These are phyloP conservation scores for Coregonus ussuriensis DNA, from an alignment of 2,797 vertebrate species.

Conservation along the genomic window DNA sequence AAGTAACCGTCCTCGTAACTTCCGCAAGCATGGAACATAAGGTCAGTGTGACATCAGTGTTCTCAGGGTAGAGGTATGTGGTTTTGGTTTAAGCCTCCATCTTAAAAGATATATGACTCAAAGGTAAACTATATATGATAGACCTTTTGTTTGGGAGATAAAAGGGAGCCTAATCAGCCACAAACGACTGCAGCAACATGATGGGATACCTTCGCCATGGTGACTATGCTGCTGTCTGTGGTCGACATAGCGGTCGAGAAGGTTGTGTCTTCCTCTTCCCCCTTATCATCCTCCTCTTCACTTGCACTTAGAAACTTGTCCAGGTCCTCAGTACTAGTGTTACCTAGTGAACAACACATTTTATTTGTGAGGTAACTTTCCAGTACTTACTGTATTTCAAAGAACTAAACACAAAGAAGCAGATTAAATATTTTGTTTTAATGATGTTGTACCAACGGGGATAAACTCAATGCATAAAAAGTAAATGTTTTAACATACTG, in stretches of 20 bases:
- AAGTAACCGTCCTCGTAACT: constrained; percentile 6
- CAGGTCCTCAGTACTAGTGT: constrained; percentile 45
- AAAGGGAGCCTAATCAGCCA: neutral
- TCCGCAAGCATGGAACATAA: constrained; percentile 7
- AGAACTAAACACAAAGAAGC: neutral
- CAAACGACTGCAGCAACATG: neutral
- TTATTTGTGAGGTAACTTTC: neutral
- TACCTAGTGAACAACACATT: constrained; percentile 38
- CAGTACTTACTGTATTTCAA: constrained; percentile 5
- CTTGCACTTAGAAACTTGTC: constrained; percentile 21
- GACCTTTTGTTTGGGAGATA: neutral
- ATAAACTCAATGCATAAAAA: neutral
- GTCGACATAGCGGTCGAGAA: neutral
- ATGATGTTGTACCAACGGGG: neutral
- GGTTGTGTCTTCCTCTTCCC: neutral
- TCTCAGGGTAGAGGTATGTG: neutral
- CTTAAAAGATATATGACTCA: neutral
- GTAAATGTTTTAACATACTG: constrained; percentile 59
- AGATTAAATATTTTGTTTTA: neutral
- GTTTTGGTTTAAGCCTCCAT: neutral
- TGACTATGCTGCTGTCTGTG: neutral
- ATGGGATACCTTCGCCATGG: neutral
- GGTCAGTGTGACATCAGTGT: neutral
- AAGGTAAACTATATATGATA: neutral
- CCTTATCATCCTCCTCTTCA: neutral